Conservation (phyloP, 1,140 invertebrate species). For the Drosophila cardini region DNA sequence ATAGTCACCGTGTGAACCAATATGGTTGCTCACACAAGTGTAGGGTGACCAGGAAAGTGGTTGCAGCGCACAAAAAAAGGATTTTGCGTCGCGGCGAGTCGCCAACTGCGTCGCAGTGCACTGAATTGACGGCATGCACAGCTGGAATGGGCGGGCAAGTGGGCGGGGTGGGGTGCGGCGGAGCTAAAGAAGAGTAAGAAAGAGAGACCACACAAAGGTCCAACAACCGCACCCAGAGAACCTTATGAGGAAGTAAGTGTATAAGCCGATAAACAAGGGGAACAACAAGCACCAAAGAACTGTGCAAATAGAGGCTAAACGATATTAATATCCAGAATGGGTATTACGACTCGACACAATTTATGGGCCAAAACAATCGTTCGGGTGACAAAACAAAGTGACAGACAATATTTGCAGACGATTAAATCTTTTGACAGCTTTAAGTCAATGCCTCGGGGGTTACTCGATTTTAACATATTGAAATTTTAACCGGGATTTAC, state of each 20-base stretch:
- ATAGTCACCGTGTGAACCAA: neutral
- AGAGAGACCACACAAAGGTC: constrained; percentile 16
- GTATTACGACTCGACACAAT: constrained; percentile 4
- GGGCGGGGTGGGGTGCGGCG: neutral
- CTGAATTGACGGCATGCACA: constrained; percentile 28
- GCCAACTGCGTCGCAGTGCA: constrained; percentile 62
- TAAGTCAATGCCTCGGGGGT: neutral
- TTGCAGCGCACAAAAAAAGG: constrained; percentile 43
- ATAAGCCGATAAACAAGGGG: constrained; percentile 16
- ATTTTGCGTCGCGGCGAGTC: constrained; percentile 60
- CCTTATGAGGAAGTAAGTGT: constrained; percentile 16
- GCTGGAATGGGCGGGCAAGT: neutral
- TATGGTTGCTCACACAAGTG: constrained; percentile 16
- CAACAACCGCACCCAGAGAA: constrained; percentile 39
- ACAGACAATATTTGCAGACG: neutral
- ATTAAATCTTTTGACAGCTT: neutral
- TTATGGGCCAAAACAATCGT: constrained; percentile 17
- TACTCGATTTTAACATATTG: too few species aligned
- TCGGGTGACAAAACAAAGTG: neutral
- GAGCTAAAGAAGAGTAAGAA: constrained; percentile 3
- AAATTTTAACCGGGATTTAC: too few species aligned
- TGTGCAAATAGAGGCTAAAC: constrained; percentile 26
- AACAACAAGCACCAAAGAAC: neutral
- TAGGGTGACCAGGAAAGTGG: constrained; percentile 36
- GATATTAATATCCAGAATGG: constrained; percentile 15